Evolutionary conservation across 2,888 invertebrate species (phyloP).

Genomic region (Sisyra nigra): DNA sequence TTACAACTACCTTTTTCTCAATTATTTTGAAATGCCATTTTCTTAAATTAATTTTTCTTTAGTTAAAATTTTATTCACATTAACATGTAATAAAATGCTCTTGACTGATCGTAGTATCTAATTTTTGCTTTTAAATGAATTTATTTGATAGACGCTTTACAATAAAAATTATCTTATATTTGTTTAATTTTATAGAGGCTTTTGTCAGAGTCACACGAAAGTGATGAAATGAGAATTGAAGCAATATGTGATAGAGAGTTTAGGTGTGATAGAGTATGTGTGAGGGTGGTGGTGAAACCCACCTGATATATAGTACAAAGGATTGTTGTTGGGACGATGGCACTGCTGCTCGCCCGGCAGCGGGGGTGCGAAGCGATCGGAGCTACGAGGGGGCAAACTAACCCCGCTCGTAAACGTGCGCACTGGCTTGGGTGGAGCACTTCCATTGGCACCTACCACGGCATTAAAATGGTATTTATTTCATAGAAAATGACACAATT

Average conservation of each 20-base stretch:
- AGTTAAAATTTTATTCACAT: no score
- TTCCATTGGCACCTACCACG: constrained; percentile 26
- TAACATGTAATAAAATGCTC: no score
- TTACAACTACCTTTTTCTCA: no score
- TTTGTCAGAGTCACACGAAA: no score
- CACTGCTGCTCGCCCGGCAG: constrained; percentile 22
- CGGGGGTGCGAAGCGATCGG: constrained; percentile 27
- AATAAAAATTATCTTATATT: no score
- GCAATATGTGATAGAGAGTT: no score
- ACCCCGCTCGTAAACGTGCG: constrained; percentile 22
- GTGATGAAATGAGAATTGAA: no score
- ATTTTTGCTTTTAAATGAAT: background rate
- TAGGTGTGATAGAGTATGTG: background rate
- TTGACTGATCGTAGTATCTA: no score
- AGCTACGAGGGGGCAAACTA: constrained; percentile 18
- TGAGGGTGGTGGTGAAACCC: constrained; percentile 25
- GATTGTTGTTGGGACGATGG: constrained; percentile 19
- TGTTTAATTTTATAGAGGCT: no score
- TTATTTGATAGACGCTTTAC: no score
- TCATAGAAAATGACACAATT: background rate
- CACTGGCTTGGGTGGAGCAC: constrained; percentile 43
- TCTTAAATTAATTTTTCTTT: no score
- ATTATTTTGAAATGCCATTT: no score
- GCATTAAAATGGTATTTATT: background rate
- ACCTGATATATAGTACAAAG: constrained; percentile 39